Evolutionary conservation across 2,888 invertebrate species (phyloP), one percentile per base, ranked within the genome.

Genomic region (Pilophorus perplexus): DNA sequence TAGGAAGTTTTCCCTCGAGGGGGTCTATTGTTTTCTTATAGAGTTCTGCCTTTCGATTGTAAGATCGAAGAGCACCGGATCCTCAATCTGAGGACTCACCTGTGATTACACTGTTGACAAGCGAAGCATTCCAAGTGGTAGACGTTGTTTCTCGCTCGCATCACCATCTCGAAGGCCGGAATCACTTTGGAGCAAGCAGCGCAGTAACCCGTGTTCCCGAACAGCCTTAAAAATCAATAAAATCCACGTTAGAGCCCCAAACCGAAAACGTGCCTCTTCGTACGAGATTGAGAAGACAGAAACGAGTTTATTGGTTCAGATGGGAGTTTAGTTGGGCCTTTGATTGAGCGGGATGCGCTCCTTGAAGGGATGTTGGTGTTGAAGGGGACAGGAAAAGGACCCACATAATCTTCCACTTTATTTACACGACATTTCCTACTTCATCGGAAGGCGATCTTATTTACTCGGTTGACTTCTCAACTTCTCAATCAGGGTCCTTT

Each of bases 151-250:
- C 93, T 86, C 48, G 96, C 96, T 73, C 96, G 84, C 97, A 98
- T 98, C 73, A 97, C 97, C 95, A 97, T 95, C 80, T 98, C 97
- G 78, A 96, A 97, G 59, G 97, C 96, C 2, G 97, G 97, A 77
- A 98, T 98, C 76, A 93, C 91, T 81, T 97, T 97, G 77, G 90
- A 90, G 81, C 98, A 98, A 18, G 96, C 96, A 27, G 96, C 91
- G 80, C 97, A 98, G 79, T 92, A 92, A 25, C 96, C 96, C 14
- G 94, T 95, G 76, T 90, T 92, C 64, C 96, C 96, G 77, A 97
- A 97, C 77, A 97, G 82, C 81, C 90, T 90, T 78, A 3, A 74
- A 74, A n/a, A n/a, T 23, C 57, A 33, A 66, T 68, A 68, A 42
- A 12, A 14, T 12, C 14, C 44, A 42, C 44, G 16, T 42, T 42